These are phyloP conservation scores for Nasalis larvatus DNA, from an alignment of 2,113 vertebrate genomes.

Conservation along the genomic window DNA sequence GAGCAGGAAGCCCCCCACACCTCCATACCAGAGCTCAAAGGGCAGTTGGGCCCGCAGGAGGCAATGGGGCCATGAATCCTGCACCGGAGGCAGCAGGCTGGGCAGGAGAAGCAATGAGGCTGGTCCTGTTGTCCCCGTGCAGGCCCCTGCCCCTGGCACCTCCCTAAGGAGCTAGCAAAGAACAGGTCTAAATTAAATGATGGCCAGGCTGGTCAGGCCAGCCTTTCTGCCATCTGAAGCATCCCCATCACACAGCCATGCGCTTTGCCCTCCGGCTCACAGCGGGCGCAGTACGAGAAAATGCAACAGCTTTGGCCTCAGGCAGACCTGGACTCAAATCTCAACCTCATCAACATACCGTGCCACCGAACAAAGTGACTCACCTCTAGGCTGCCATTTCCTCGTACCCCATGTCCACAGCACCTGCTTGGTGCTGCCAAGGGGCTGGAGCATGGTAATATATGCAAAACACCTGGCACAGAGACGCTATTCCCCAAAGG, in stretches of 20 bases:
- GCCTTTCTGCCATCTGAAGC: not conserved
- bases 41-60: not conserved
- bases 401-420: rapidly evolving
- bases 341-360: not conserved
- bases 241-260: not conserved
- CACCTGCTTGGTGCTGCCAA: not conserved
- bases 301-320: not conserved
- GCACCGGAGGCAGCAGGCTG: not conserved
- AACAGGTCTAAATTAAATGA: conserved; percentile 24
- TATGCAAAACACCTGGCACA: not conserved
- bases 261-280: not conserved
- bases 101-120: not conserved
- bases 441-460: not conserved
- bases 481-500: not conserved
- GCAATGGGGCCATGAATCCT: not conserved
- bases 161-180: not conserved
- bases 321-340: not conserved
- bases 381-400: not conserved
- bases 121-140: not conserved
- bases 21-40: not conserved
- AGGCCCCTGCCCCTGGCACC: not conserved
- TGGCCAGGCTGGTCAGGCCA: not conserved
- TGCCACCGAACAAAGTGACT: not conserved
- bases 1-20: not conserved
- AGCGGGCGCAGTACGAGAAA: rapidly evolving